Base-by-base conservation (phyloP, 2,888 invertebrate genomes). In the Parnassius orleans region DNA sequence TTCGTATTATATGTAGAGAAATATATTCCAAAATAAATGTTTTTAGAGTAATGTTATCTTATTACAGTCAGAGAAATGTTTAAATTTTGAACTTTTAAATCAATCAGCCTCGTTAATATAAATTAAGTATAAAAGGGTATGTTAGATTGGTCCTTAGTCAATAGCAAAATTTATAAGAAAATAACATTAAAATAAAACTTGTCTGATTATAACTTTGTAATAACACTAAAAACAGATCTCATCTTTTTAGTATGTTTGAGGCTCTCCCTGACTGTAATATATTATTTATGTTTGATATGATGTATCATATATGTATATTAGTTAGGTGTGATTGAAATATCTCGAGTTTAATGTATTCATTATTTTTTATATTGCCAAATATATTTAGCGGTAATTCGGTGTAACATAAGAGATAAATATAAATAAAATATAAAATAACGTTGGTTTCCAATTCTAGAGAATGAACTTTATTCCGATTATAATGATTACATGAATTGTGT, bases 281-380 rank as follows among this genome's bases (percentile, higher is more conserved):
- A 73, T 46, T 61, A 48, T 51, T 60, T 19, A 53, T 24, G 47
- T 61, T 53, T 19, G 47, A 66, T 67, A 74, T 76, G 75, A 74
- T 76, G 75, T 80, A 46, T 46, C n/a, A 44, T 19, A 19, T 19
- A 10, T 46, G 76, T 78, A 80, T 77, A 80, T 80, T 86, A 86
- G 86, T 77, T 85, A 61, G 85, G 82, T 77, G 79, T 74, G 82
- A 81, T 86, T 85, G 76, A 80, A 81, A 79, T 78, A 85, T 83
- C 83, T 85, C 84, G 80, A 84, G 84, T 87, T 79, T 87, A 87
- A 84, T 81, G 87, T 89, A 87, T 85, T 83, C 82, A 86, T 88
- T 90, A 89, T 89, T 90, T 87, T 90, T 90, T 90, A 87, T 88
- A 90, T 90, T 88, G 90, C 89, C 89, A 90, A 90, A 90, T 89